Evolutionary conservation across 2,888 invertebrate genomes (phyloP).

Genomic region (Coenonympha arcania): DNA sequence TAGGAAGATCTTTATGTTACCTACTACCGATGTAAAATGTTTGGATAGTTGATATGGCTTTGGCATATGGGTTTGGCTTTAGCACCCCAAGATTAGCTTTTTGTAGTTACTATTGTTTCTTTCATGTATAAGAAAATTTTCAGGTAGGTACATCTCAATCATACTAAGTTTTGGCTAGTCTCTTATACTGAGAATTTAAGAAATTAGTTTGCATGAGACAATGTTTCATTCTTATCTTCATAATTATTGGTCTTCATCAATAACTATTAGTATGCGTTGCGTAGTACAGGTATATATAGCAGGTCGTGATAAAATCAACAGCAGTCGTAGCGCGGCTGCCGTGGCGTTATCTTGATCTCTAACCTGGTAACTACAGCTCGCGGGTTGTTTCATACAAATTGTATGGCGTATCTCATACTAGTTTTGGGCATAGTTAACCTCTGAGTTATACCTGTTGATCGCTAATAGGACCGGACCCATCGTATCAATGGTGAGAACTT

Average conservation of each 20-base stretch:
- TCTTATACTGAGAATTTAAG: too few relatives aligned
- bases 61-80: too few relatives aligned
- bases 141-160: too few relatives aligned
- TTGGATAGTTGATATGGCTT: too few relatives aligned
- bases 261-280: too few relatives aligned
- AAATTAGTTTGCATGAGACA: too few relatives aligned
- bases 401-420: slow-evolving; percentile 68
- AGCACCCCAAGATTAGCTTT: too few relatives aligned
- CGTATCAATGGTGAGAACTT: slow-evolving; percentile 33
- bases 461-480: slow-evolving; percentile 65
- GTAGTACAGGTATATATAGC: slow-evolving; percentile 49
- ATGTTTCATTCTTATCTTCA: not conserved
- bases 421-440: slow-evolving; percentile 73
- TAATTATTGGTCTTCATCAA: not conserved
- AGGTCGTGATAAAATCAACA: slow-evolving; percentile 54
- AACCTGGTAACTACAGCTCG: slow-evolving; percentile 53
- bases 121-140: too few relatives aligned
- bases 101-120: too few relatives aligned
- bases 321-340: slow-evolving; percentile 53
- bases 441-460: slow-evolving; percentile 63
- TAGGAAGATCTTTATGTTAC: too few relatives aligned
- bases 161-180: too few relatives aligned
- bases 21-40: too few relatives aligned
- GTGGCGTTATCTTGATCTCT: slow-evolving; percentile 62
- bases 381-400: slow-evolving; percentile 71